phyloP scores from a whole-genome alignment of 2,888 invertebrate genomes.

The Exocentrus adspersus region DNA sequence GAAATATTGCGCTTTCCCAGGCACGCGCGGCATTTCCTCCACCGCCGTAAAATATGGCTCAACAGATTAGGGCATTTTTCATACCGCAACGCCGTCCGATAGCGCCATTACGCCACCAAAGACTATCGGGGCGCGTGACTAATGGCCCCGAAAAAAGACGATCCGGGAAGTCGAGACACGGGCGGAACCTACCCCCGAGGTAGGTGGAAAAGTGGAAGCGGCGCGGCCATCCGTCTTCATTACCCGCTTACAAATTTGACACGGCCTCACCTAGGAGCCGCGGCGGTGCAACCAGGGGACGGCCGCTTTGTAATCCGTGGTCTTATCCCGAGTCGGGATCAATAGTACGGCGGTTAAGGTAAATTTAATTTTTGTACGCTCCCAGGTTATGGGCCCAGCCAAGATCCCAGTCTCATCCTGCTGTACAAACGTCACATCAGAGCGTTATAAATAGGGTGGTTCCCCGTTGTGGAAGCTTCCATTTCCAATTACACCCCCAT shows the following conservation, averaged over 20 bases:
- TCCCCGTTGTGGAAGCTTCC: neutral
- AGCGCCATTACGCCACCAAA: neutral
- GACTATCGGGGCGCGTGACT: neutral
- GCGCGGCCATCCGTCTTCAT: slow-evolving; percentile 43
- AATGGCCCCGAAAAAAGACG: neutral
- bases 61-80: neutral
- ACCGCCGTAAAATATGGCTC: neutral
- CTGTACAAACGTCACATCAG: no score
- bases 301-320: no score
- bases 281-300: no score
- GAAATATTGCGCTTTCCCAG: neutral
- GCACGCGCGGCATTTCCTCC: neutral
- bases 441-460: no score
- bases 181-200: neutral
- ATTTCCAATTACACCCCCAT: neutral
- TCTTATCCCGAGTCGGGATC: no score
- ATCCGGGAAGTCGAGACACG: neutral
- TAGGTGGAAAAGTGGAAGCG: no score
- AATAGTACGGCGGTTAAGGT: no score
- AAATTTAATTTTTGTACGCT: no score
- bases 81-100: neutral
- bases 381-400: no score
- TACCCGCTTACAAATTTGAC: slow-evolving; percentile 46
- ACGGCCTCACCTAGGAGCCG: slow-evolving; percentile 23
- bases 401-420: no score